A percentile compares a stretch with the other conserved stretches of the same genome.
These are phyloP conservation scores for Eumaeus atala DNA, from an alignment of 1,140 invertebrate species.

Conservation along the genomic window DNA sequence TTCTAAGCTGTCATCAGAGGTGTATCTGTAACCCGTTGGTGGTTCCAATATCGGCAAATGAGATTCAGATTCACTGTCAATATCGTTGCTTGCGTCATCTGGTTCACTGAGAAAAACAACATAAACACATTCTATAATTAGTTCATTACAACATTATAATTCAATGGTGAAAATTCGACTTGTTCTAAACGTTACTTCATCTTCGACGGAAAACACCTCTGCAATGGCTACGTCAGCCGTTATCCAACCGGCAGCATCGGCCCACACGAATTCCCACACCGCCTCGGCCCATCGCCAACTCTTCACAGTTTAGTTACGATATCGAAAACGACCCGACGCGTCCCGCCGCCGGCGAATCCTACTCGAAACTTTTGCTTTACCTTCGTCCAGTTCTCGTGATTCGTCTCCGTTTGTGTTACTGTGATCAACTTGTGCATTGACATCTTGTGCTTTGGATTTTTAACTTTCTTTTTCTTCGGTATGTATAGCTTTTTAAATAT, in stretches of 20 bases:
- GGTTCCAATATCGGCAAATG: too few relatives aligned
- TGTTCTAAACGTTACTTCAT: constrained; percentile 50
- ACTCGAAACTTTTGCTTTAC: constrained; percentile 54
- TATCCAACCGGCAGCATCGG: constrained; percentile 57
- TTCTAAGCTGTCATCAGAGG: too few relatives aligned
- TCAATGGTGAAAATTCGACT: too few relatives aligned
- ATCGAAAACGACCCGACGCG: constrained; percentile 73
- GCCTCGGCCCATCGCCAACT: constrained; percentile 60
- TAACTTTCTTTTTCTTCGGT: constrained; percentile 34
- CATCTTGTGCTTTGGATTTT: constrained; percentile 55
- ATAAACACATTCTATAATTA: too few relatives aligned
- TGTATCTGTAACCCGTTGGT: too few relatives aligned
- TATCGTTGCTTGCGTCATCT: too few relatives aligned
- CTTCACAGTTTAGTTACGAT: constrained; percentile 73
- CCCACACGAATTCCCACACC: constrained; percentile 63
- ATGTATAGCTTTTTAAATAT: constrained; percentile 26
- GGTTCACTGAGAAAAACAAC: too few relatives aligned
- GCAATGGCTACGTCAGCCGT: constrained; percentile 56
- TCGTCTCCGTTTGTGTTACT: constrained; percentile 34
- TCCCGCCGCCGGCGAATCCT: constrained; percentile 67
- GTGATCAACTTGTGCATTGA: constrained; percentile 45
- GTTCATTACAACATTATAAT: too few relatives aligned
- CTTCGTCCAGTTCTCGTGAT: constrained; percentile 53
- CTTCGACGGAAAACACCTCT: constrained; percentile 71
- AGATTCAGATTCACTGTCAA: too few relatives aligned